Base-by-base conservation (phyloP, 1,140 invertebrate genomes). In the Glossosoma conforme region DNA sequence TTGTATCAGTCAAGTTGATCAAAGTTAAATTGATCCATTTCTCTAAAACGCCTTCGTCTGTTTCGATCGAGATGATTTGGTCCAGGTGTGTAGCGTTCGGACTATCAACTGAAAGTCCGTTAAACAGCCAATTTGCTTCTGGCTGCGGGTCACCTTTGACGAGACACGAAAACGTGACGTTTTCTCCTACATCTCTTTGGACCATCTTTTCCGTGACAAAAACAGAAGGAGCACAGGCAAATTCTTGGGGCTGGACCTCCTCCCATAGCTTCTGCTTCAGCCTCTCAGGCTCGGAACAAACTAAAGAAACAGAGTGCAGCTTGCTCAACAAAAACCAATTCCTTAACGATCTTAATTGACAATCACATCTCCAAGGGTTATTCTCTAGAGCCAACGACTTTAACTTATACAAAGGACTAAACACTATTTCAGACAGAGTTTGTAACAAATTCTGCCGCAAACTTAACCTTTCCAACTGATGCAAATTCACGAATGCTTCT, bases 301-400 rank as follows among this genome's bases (percentile, higher is more conserved):
- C 67, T 24, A 85, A 69, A 1, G 80, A 74, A 13, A 80, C 76
- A 1, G 82, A 81, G 40, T 84, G 83, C 4, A 88, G 43, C 28
- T 50, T 76, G 20, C 78, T 80, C 11, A 67, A 61, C 20, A 86
- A 72, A 52, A 87, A 77, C 85, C 87, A 90, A 17, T 77, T 77
- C 5, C 86, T 75, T 47, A 91, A 85, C 4, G 78, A 79, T 43
- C 86, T 78, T 28, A 92, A 62, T 42, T 82, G 75, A 65, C 89
- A 92, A 62, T 91, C 88, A 64, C 89, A 92, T 41, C 73, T 77
- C 89, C 89, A 92, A 6, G 81, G 85, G 62, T 92, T 92, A 19
- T 83, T 82, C 52, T 87, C 82, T 11, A 91, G 64, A 1, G 78
- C 77, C 0, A 90, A 62, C 0, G 85, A 84, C 64, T 88, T 87